phyloP scores from a whole-genome alignment of 1,140 invertebrate species.

The Hylyphantes graminicola region DNA sequence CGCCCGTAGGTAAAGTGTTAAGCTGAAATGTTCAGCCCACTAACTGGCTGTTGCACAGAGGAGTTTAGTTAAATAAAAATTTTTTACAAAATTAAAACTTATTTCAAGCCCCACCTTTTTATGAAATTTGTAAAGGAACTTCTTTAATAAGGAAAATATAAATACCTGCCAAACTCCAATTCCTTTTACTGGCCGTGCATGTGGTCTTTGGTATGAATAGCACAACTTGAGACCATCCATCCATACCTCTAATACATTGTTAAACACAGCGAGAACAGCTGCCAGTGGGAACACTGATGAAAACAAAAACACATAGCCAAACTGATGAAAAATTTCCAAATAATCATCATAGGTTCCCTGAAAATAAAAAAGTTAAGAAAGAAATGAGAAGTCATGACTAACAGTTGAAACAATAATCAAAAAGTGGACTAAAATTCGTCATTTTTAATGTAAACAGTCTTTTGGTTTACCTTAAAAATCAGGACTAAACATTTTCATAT shows the following conservation, averaged over 20 bases:
- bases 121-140: too few species aligned
- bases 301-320: slow-evolving; percentile 96
- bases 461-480: too few species aligned
- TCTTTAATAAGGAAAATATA: not conserved
- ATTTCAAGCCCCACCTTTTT: too few species aligned
- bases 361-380: slow-evolving; percentile 64
- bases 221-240: slow-evolving; percentile 96
- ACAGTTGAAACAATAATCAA: not conserved
- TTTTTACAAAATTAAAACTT: too few species aligned
- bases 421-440: too few species aligned
- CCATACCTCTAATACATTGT: slow-evolving; percentile 93
- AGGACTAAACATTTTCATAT: too few species aligned
- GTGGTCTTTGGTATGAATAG: slow-evolving; percentile 89
- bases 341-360: slow-evolving; percentile 97
- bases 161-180: slow-evolving; percentile 59
- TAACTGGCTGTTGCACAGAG: too few species aligned
- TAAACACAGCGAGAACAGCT: slow-evolving; percentile 89
- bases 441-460: too few species aligned
- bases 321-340: slow-evolving; percentile 96
- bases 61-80: too few species aligned
- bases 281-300: slow-evolving; percentile 95
- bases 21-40: too few species aligned
- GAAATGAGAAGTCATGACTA: not conserved
- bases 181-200: slow-evolving; percentile 50
- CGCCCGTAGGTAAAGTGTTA: too few species aligned